Evolutionary conservation across 1,140 invertebrate genomes (phyloP), one percentile per base, ranked within the genome.

Genomic region (Procambarus virginalis): DNA sequence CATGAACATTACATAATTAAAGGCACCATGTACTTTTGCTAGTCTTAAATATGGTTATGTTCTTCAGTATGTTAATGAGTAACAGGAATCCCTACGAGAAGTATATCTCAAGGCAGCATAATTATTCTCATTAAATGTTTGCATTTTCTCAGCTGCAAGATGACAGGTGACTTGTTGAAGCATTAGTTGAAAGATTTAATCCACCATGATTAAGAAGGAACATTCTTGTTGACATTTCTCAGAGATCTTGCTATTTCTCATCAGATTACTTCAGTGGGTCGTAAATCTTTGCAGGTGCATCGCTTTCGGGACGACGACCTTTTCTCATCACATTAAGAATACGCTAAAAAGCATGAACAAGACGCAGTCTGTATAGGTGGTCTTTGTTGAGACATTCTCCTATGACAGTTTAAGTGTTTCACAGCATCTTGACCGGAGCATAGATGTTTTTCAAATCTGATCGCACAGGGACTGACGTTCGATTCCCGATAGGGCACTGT

Each of bases 391-490:
- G 14, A 1, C 68, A 73, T 73, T 73, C 68, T 73, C n/a, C 5
- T 4, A 2, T 34, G 68, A 73, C 68, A 73, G 68, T 73, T 73
- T 55, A 55, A 73, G 68, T 73, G 68, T 73, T 73, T 73, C 68
- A 73, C 68, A 6, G 1, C 6, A 22, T n/a, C 64, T 20, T n/a
- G 14, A 17, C 10, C 4, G 14, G 64, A 68, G 4, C 20, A 17
- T 5, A 20, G 20, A 17, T 17, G 64, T 68, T 17, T n/a, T 22
- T 45, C 75, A 76, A 34, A 6, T 45, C 34, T 34, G 34, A 34
- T 34, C 34, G 34, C 34, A 34, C 34, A 34, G 34, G 34, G 34
- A 34, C 34, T 34, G 34, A 34, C 1, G 34, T 34, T 34, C 34
- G 34, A 34, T 34, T 34, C 34, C 34, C 34, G 34, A 34, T 34